Evolutionary conservation across 2,888 invertebrate species (phyloP).

Genomic region (Andrena dorsata): DNA sequence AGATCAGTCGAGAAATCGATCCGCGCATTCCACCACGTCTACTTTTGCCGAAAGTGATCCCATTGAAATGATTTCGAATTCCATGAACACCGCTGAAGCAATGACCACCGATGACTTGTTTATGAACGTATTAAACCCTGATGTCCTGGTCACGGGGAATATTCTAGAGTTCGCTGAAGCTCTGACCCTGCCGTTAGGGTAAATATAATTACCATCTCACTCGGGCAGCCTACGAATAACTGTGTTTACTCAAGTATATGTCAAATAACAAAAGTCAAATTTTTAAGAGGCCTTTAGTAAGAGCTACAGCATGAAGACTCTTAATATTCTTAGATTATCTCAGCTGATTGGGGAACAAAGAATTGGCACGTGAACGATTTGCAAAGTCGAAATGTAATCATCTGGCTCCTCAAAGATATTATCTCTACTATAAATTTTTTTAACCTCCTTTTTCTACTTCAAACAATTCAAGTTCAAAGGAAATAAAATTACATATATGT

Average conservation of each 20-base stretch:
- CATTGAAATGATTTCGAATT: conserved; percentile 45
- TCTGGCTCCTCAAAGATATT: too few species aligned
- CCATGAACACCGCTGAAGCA: conserved; percentile 59
- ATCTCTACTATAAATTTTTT: too few species aligned
- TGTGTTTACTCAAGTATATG: background rate
- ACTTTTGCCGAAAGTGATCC: conserved; percentile 29
- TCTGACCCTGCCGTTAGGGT: conserved; percentile 58
- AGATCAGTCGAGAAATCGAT: conserved; percentile 23
- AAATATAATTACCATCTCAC: conserved; percentile 7
- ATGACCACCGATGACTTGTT: conserved; percentile 43
- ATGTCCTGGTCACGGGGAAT: conserved; percentile 7
- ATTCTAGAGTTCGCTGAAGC: conserved; percentile 51
- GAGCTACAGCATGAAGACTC: too few species aligned
- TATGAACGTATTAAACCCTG: conserved; percentile 27
- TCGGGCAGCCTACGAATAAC: background rate
- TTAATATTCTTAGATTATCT: too few species aligned
- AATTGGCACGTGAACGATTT: too few species aligned
- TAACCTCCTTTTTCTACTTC: too few species aligned
- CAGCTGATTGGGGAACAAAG: too few species aligned
- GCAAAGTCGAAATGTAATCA: too few species aligned
- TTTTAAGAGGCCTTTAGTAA: too few species aligned
- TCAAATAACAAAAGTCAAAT: background rate
- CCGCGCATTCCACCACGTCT: conserved; percentile 5
- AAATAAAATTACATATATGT: too few species aligned
- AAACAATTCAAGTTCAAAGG: too few species aligned